A percentile compares a stretch with the other conserved stretches of the same genome.
Conservation (phyloP, 2,888 invertebrate genomes). For the Fabriciana adippe region DNA sequence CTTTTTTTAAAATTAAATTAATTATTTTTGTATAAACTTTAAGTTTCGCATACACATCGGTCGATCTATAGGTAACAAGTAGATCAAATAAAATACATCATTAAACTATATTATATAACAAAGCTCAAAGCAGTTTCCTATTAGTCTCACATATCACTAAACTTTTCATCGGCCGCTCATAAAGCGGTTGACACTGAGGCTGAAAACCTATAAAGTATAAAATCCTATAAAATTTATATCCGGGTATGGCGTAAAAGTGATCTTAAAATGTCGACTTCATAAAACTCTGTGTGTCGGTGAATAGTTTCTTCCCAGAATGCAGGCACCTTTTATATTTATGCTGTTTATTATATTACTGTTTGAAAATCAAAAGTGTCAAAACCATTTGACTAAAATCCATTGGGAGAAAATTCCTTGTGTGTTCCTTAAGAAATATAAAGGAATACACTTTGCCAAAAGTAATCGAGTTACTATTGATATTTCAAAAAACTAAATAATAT, state of each 20-base stretch:
- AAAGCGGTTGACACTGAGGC: slow-evolving; percentile 55
- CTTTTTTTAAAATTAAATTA: background rate
- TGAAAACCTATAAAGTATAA: slow-evolving; percentile 60
- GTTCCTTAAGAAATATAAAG: no score
- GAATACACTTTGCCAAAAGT: no score
- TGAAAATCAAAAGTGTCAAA: no score
- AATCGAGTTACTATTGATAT: no score
- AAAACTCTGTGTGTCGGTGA: slow-evolving; percentile 26
- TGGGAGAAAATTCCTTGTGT: no score
- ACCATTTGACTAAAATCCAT: no score
- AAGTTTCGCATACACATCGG: background rate
- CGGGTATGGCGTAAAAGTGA: slow-evolving; percentile 66
- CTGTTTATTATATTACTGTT: background rate
- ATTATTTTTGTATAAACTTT: background rate
- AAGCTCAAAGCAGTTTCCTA: background rate
- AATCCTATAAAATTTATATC: slow-evolving; percentile 72
- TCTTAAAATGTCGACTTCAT: slow-evolving; percentile 33
- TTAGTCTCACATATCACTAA: slow-evolving; percentile 12
- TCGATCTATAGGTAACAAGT: no score
- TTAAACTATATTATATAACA: background rate
- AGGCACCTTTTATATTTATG: background rate
- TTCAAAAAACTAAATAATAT: no score
- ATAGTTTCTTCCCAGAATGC: slow-evolving; percentile 9
- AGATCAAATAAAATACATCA: background rate
- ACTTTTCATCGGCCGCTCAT: slow-evolving; percentile 51